Conservation (phyloP, 2,113 vertebrate genomes). For the Hyperopisus bebe region DNA sequence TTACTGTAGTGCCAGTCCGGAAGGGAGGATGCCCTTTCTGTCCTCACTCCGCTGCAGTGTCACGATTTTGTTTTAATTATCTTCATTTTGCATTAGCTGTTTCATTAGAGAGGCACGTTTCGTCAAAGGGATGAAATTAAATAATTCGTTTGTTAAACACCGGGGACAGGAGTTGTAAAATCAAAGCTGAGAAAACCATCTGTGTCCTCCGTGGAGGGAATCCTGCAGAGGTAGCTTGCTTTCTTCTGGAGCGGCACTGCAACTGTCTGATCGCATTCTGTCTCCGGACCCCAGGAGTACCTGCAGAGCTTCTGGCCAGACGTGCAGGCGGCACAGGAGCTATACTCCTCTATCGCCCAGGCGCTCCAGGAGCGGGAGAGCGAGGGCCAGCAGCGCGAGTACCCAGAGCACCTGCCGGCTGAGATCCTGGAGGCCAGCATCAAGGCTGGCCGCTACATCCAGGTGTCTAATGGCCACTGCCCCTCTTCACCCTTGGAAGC, state of each 20-base stretch:
- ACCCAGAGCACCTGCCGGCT: slow-evolving; percentile 71
- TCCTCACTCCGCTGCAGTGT: neutral
- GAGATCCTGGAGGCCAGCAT: slow-evolving; percentile 84
- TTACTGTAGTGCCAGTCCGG: neutral
- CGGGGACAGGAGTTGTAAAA: neutral
- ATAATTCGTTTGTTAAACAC: neutral
- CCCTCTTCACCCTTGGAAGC: neutral
- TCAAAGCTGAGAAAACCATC: neutral
- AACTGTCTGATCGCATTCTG: neutral
- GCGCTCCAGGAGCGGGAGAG: slow-evolving; percentile 68
- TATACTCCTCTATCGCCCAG: slow-evolving; percentile 77
- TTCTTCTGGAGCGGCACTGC: neutral
- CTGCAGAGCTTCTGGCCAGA: slow-evolving; percentile 85
- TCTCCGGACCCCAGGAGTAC: slow-evolving; percentile 66
- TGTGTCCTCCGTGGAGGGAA: neutral
- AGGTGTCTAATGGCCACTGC: slow-evolving; percentile 49
- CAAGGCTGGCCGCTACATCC: slow-evolving; percentile 84
- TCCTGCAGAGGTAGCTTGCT: neutral
- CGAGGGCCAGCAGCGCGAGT: slow-evolving; percentile 77
- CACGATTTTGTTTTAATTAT: neutral
- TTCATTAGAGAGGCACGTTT: neutral
- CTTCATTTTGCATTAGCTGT: neutral
- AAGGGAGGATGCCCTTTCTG: neutral
- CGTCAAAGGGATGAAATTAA: neutral
- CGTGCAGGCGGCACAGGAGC: slow-evolving; percentile 71